These are phyloP conservation scores for Ptilonorhynchus violaceus DNA, from an alignment of 2,113 vertebrate genomes.

Conservation along the genomic window DNA sequence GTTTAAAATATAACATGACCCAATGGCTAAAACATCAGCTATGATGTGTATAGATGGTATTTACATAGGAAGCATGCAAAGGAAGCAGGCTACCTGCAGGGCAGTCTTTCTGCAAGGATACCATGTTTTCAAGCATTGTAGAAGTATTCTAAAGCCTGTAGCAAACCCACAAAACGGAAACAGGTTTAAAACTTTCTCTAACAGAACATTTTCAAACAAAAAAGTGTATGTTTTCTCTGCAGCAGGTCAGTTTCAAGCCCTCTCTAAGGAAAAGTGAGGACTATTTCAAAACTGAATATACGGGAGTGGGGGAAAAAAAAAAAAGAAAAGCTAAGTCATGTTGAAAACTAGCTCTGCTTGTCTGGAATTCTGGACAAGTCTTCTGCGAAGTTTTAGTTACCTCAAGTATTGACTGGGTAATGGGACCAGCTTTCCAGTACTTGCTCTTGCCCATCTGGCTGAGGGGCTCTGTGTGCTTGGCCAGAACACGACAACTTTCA, in stretches of 20 bases:
- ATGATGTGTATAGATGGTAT: not conserved
- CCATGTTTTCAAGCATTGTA: not conserved
- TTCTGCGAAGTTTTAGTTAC: not conserved
- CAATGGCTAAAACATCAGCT: not conserved
- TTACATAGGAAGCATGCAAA: not conserved
- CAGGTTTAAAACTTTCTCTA: not conserved
- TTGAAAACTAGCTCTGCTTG: not conserved
- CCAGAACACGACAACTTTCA: not conserved
- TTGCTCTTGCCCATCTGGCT: conserved; percentile 19
- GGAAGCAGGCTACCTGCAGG: not conserved
- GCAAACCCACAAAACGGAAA: not conserved
- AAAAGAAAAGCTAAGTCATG: not conserved
- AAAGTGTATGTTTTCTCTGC: not conserved
- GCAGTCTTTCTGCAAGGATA: not conserved
- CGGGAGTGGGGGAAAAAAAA: not conserved
- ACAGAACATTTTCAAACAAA: not conserved
- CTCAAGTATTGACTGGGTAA: not conserved
- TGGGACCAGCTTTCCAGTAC: not conserved
- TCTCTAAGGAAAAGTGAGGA: not conserved
- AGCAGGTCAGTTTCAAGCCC: not conserved
- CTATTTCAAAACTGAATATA: not conserved
- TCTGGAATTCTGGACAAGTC: not conserved
- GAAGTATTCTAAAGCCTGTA: not conserved
- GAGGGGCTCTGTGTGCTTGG: not conserved
- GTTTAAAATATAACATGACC: not conserved